phyloP scores from a whole-genome alignment of 2,797 vertebrate genomes.

The Pipistrellus pygmaeus region DNA sequence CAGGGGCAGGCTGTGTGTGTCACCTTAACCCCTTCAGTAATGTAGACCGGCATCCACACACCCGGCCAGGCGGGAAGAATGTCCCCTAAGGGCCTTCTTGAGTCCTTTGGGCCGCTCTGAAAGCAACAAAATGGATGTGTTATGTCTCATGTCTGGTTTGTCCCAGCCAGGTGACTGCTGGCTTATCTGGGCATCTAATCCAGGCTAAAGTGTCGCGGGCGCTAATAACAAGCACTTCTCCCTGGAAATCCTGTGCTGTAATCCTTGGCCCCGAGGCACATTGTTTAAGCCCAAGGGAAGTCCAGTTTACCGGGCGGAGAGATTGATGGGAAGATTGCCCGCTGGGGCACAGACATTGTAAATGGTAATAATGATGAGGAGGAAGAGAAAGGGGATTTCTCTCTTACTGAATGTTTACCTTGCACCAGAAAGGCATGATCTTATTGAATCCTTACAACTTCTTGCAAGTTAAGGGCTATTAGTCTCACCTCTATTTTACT shows the following conservation, averaged over 20 bases:
- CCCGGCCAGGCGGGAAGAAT: background rate
- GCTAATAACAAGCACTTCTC: background rate
- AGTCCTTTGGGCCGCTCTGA: background rate
- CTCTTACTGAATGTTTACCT: background rate
- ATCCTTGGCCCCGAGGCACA: background rate
- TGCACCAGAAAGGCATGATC: background rate
- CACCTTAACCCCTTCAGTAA: background rate
- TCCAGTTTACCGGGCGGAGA: background rate
- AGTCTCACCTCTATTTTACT: background rate
- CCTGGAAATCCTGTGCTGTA: background rate
- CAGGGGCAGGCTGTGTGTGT: background rate
- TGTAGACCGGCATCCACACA: background rate
- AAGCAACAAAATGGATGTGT: background rate
- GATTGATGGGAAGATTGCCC: background rate
- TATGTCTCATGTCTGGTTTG: background rate
- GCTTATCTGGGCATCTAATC: constrained; percentile 63
- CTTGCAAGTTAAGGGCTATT: background rate
- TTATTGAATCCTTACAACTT: background rate
- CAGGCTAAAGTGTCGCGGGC: background rate
- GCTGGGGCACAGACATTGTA: too few species aligned
- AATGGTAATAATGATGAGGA: background rate
- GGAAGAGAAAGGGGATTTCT: background rate
- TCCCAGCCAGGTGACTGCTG: background rate
- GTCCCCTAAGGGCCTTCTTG: background rate
- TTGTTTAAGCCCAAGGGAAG: background rate